phyloP scores from a whole-genome alignment of 2,113 vertebrate genomes.

The Cervus canadensis region DNA sequence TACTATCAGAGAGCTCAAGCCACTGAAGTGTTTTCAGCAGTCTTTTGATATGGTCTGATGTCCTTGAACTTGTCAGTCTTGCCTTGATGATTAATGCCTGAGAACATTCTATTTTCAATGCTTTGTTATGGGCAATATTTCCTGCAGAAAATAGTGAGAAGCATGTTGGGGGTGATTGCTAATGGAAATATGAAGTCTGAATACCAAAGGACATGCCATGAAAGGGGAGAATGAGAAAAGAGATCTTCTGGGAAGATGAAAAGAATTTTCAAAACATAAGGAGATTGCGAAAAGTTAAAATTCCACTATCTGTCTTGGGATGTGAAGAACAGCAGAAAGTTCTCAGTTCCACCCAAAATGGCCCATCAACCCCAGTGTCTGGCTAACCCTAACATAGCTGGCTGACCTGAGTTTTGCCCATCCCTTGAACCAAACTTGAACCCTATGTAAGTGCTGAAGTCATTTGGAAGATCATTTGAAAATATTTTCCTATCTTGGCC shows the following conservation, averaged over 20 bases:
- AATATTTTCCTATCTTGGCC: slow-evolving; percentile 42
- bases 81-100: background rate
- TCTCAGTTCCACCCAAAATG: slow-evolving; percentile 8
- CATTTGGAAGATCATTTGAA: slow-evolving; percentile 45
- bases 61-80: background rate
- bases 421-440: slow-evolving; percentile 58
- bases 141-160: slow-evolving; percentile 8
- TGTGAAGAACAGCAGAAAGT: slow-evolving; percentile 23
- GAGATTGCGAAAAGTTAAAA: slow-evolving; percentile 11
- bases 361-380: background rate
- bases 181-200: background rate
- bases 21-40: background rate
- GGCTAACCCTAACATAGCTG: slow-evolving; percentile 48
- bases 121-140: background rate
- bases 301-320: slow-evolving; percentile 45
- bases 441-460: background rate
- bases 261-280: slow-evolving; percentile 21
- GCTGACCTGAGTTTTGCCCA: slow-evolving; percentile 48
- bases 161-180: background rate
- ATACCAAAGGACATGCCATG: background rate
- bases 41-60: background rate
- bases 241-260: background rate
- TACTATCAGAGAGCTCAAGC: background rate
- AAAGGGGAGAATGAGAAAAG: background rate
- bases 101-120: background rate